These are phyloP conservation scores for Spinibarbus caldwelli DNA, from an alignment of 2,797 vertebrate species.

Conservation along the genomic window DNA sequence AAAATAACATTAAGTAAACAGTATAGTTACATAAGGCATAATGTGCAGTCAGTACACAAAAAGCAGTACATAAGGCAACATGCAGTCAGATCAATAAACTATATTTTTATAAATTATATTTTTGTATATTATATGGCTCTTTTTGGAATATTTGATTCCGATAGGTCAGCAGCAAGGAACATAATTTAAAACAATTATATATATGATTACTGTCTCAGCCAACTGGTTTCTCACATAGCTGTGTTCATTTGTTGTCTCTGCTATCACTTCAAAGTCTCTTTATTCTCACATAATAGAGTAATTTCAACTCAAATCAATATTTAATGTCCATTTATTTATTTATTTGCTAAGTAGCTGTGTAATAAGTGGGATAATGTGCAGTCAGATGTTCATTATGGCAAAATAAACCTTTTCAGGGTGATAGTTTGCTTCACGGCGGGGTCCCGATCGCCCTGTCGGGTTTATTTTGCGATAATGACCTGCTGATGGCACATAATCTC, in stretches of 20 bases:
- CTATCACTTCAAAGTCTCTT: background rate
- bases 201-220: background rate
- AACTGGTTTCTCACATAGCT: background rate
- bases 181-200: background rate
- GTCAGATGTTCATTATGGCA: background rate
- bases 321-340: slow-evolving; percentile 16
- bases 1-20: background rate
- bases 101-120: background rate
- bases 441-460: background rate
- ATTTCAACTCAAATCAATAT: slow-evolving; percentile 14
- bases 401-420: slow-evolving; percentile 12
- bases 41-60: too few relatives aligned
- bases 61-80: too few relatives aligned
- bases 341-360: slow-evolving; percentile 12
- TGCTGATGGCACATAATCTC: background rate
- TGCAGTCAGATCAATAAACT: background rate
- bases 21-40: too few relatives aligned
- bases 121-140: background rate
- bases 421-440: background rate
- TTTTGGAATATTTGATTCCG: background rate
- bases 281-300: slow-evolving; percentile 1
- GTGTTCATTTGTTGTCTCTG: background rate
- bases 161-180: background rate
- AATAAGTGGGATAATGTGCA: slow-evolving; percentile 5
- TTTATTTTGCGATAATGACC: background rate